These are phyloP conservation scores for Parelbella ahira DNA, from an alignment of 2,888 invertebrate genomes.

Conservation along the genomic window DNA sequence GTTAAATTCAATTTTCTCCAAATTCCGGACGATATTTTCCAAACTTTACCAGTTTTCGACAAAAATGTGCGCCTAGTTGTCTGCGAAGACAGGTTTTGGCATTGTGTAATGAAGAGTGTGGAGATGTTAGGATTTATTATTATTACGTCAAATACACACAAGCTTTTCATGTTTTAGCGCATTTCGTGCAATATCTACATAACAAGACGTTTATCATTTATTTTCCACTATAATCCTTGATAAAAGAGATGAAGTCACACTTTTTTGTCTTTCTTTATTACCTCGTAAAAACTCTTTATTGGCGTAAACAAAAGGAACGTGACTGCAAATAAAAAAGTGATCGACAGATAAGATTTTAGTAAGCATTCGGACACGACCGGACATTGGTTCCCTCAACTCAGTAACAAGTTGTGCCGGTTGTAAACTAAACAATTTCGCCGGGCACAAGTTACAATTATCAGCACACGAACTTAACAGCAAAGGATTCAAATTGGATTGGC, in stretches of 20 bases:
- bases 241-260: no score
- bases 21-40: slow-evolving; percentile 24
- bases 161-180: background rate
- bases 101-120: slow-evolving; percentile 15
- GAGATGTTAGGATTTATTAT: slow-evolving; percentile 22
- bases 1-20: slow-evolving; percentile 53
- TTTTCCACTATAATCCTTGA: no score
- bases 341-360: background rate
- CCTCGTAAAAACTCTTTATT: no score
- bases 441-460: slow-evolving; percentile 43
- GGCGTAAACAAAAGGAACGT: no score
- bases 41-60: slow-evolving; percentile 10
- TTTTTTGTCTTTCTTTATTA: no score
- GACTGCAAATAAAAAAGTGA: background rate
- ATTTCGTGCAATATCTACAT: background rate
- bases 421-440: slow-evolving; percentile 36
- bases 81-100: slow-evolving; percentile 19
- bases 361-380: slow-evolving; percentile 4
- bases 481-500: slow-evolving; percentile 59
- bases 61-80: slow-evolving; percentile 18
- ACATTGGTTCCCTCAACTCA: slow-evolving; percentile 7
- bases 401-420: slow-evolving; percentile 36
- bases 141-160: slow-evolving; percentile 15
- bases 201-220: no score
- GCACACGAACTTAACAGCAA: slow-evolving; percentile 43